Base-by-base conservation (phyloP, 1,140 invertebrate species). In the Neotoxoptera formosana region DNA sequence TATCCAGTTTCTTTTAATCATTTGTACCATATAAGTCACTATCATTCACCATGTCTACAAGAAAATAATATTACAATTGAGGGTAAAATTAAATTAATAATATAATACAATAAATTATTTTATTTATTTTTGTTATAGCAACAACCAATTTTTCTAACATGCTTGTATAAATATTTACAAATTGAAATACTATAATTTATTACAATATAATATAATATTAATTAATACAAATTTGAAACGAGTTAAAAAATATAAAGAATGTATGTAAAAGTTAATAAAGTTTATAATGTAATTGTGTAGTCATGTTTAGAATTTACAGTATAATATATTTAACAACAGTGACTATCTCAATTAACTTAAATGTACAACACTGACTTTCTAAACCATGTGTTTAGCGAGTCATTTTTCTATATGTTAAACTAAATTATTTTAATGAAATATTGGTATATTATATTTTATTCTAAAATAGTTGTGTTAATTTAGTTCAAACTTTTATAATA, bases 1-100 rank as follows among this genome's bases (percentile, higher is more conserved):
- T 36, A 81, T n/a, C n/a, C n/a, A 81, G 67, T 81, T 81, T 34
- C 67, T 81, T n/a, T n/a, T 34, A n/a, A 81, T 81, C 0, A 81
- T 81, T 14, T 81, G 34, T 81, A 81, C 67, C 67, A 81, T 81
- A 81, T 81, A n/a, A 81, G n/a, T 36, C 67, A 81, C 67, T 81
- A 81, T 81, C n/a, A 81, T n/a, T 81, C 67, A 81, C n/a, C 67
- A 81, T 36, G 34, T 81, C n/a, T 81, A 81, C 36, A 81, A 81
- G 14, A 81, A 81, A n/a, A n/a, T n/a, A 81, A 81, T 81, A 36
- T 81, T 81, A 81, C 67, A 81, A 81, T 81, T 81, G 67, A 81
- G 67, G 67, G 67, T 34, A 81, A 81, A n/a, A 81, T 81, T 34
- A 34, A 81, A 81, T 4, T 81, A 81, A 81, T 81, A 81, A 81